Evolutionary conservation across 2,113 vertebrate species (phyloP), one percentile per base, ranked within the genome.

Genomic region (Istiophorus platypterus): DNA sequence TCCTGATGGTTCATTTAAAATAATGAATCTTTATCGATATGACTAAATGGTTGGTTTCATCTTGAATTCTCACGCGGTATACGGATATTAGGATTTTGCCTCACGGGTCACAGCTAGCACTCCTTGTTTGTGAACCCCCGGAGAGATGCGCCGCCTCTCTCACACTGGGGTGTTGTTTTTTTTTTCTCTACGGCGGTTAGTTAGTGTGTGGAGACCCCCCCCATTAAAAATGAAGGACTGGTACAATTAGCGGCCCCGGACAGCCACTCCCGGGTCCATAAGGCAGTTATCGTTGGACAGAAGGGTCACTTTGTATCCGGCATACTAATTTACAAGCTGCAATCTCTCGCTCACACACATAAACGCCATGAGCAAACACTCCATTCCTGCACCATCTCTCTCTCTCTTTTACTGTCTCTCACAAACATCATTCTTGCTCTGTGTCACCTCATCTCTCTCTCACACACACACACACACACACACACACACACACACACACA

Each of bases 261-360:
- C 29, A 54, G 66, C 45, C 51, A 29, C 76, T 76, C 45, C 24
- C 41, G 54, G n/a, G 17, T 70, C 74, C 78, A 87, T 80, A 64
- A 77, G 78, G 83, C 72, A 27, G 71, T 71, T 79, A 76, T 84
- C 74, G 72, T 20, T 75, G 73, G 54, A 74, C 67, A 70, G 78
- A 63, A 76, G 80, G 57, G 81, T 82, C 78, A 63, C 67, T 39
- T 61, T 29, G 22, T 42, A 51, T n/a, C 58, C 56, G 31, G 80
- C 41, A 78, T 85, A 74, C 72, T 69, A 42, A 81, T 84, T 37
- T 34, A 54, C 41, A 65, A 57, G 66, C 58, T 78, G 31, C 42
- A 37, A 37, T 61, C 61, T 45, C 64, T 42, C 42, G 1, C 56
- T 29, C 66, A 39, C 65, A 41, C 45, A 42, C 72, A 51, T 18